Conservation (phyloP, 2,113 vertebrate species). For the Melanotaenia duboulayi region DNA sequence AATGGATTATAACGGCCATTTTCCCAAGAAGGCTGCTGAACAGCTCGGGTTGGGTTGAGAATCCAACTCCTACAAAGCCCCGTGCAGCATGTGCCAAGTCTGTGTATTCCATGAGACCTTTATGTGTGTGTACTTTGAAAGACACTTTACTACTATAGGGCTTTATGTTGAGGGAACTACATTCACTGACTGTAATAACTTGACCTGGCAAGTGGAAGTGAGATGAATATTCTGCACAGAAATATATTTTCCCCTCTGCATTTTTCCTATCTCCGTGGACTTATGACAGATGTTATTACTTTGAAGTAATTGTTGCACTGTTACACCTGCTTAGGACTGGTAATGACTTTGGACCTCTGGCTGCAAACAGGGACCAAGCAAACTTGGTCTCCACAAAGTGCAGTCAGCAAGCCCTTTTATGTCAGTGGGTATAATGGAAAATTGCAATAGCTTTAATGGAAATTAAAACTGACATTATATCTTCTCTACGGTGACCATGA, state of each 20-base stretch:
- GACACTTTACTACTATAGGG: conserved; percentile 46
- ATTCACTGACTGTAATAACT: conserved; percentile 51
- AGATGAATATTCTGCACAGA: conserved; percentile 46
- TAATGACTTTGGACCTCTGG: conserved; percentile 23
- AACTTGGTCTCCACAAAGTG: conserved; percentile 20
- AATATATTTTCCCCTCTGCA: conserved; percentile 54
- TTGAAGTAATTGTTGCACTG: conserved; percentile 15
- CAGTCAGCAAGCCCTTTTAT: conserved; percentile 24
- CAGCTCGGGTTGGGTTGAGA: conserved; percentile 55
- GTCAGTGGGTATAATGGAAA: conserved; percentile 22
- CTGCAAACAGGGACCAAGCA: neutral
- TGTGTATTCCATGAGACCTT: conserved; percentile 65
- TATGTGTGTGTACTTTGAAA: conserved; percentile 61
- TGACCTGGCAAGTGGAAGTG: conserved; percentile 50
- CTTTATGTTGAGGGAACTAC: conserved; percentile 60
- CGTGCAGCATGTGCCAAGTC: conserved; percentile 59
- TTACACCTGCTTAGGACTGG: conserved; percentile 38
- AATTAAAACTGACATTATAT: conserved; percentile 43
- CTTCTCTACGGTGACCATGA: conserved; percentile 5
- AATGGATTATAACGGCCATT: conserved; percentile 77
- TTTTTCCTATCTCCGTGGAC: conserved; percentile 28
- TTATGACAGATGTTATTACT: conserved; percentile 18
- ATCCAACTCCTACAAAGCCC: conserved; percentile 59
- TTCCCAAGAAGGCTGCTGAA: conserved; percentile 61
- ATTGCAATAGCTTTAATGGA: conserved; percentile 42